Conservation (phyloP, 2,113 vertebrate species). For the Gopherus flavomarginatus region DNA sequence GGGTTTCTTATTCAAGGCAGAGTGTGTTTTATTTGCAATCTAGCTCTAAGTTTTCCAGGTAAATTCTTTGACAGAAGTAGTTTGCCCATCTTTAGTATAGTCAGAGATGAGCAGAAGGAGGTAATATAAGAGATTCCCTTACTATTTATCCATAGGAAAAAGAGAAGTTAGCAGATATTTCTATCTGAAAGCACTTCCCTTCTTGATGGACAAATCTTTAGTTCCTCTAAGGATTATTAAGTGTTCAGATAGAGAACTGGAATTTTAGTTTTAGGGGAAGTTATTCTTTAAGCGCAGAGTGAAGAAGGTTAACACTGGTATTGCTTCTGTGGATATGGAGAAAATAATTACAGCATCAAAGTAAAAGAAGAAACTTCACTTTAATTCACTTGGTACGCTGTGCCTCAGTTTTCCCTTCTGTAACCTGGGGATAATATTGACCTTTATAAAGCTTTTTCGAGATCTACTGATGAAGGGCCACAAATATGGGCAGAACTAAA, state of each 20-base stretch:
- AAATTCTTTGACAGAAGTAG: not conserved
- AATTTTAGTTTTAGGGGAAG: conserved; percentile 21
- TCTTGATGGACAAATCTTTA: not conserved
- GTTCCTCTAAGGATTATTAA: not conserved
- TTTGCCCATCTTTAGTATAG: not conserved
- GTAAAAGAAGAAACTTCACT: not conserved
- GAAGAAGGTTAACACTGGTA: not conserved
- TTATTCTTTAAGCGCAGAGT: not conserved
- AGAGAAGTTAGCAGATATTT: not conserved
- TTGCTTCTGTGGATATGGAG: not conserved
- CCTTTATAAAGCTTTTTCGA: not conserved
- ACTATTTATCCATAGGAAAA: not conserved
- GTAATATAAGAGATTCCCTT: not conserved
- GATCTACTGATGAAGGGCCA: not conserved
- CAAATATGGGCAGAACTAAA: not conserved
- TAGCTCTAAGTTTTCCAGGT: not conserved
- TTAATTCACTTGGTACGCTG: not conserved
- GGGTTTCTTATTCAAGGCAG: not conserved
- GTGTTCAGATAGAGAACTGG: not conserved
- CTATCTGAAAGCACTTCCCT: not conserved
- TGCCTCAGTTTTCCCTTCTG: too few species aligned
- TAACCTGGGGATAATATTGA: too few species aligned
- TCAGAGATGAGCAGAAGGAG: not conserved
- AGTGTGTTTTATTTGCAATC: not conserved
- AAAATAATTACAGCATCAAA: not conserved